phyloP scores from a whole-genome alignment of 2,888 invertebrate genomes.

The Epirrhoe tristata region DNA sequence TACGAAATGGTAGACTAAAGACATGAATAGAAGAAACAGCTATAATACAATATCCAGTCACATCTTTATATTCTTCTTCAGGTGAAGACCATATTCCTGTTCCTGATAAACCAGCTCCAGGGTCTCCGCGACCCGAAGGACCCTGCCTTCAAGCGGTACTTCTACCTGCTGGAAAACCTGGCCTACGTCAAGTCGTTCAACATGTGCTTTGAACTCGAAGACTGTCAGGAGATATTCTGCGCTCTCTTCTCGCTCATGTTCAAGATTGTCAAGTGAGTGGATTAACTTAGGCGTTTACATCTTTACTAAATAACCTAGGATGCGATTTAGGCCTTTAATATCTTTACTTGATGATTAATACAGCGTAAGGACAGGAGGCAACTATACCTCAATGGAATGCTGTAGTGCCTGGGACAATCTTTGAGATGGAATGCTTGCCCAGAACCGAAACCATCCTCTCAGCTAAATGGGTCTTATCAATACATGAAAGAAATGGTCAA shows the following conservation, averaged over 20 bases:
- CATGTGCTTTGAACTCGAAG: conserved; percentile 99
- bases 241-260: conserved; percentile 97
- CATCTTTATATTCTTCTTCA: conserved; percentile 42
- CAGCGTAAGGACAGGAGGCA: too few relatives aligned
- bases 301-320: not conserved
- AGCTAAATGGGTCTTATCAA: too few relatives aligned
- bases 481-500: not conserved
- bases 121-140: conserved; percentile 98
- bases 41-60: too few relatives aligned
- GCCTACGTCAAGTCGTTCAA: conserved; percentile 99
- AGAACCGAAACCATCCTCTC: too few relatives aligned
- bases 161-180: conserved; percentile 97
- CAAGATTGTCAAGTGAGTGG: conserved; percentile 96
- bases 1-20: too few relatives aligned
- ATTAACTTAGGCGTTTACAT: too few relatives aligned
- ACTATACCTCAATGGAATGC: too few relatives aligned
- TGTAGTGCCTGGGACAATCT: too few relatives aligned
- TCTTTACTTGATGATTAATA: too few relatives aligned
- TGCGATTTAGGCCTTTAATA: too few relatives aligned
- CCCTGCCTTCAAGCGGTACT: conserved; percentile 98
- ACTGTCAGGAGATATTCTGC: conserved; percentile 98
- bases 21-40: too few relatives aligned
- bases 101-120: conserved; percentile 96
- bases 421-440: too few relatives aligned
- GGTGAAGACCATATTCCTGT: conserved; percentile 94